These are phyloP conservation scores for Sphaerophoria rueppellii DNA, from an alignment of 2,888 invertebrate species.

Conservation along the genomic window DNA sequence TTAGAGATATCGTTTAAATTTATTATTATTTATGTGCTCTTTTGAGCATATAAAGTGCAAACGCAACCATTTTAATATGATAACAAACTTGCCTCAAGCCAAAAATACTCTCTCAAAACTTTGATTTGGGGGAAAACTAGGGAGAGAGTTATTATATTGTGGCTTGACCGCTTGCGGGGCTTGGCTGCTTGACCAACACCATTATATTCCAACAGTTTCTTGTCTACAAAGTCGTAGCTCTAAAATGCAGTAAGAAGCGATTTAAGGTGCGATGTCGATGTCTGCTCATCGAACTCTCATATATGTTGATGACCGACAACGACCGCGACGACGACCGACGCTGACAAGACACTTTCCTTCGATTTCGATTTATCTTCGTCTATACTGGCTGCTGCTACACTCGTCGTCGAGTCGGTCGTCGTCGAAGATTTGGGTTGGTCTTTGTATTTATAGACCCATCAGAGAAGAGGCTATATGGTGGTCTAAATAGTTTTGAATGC, in stretches of 20 bases:
- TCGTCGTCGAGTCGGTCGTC: background rate
- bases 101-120: constrained; percentile 1
- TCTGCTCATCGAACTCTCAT: constrained; percentile 52
- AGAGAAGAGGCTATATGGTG: background rate
- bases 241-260: background rate
- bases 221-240: background rate
- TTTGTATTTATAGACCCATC: constrained; percentile 43
- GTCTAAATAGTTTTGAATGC: constrained; percentile 48
- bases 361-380: constrained; percentile 50
- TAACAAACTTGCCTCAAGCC: constrained; percentile 27
- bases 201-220: background rate
- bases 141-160: constrained; percentile 22
- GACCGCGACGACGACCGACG: too few species aligned
- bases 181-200: constrained; percentile 15
- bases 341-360: constrained; percentile 59
- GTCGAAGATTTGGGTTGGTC: background rate
- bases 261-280: background rate
- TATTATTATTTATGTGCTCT: background rate
- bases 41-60: background rate
- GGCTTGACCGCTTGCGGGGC: background rate
- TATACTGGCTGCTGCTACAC: constrained; percentile 12
- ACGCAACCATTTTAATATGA: constrained; percentile 13
- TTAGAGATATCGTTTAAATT: background rate
- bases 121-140: background rate
- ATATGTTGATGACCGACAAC: background rate